phyloP scores from a whole-genome alignment of 2,113 vertebrate genomes.

The Limnothrissa miodon region DNA sequence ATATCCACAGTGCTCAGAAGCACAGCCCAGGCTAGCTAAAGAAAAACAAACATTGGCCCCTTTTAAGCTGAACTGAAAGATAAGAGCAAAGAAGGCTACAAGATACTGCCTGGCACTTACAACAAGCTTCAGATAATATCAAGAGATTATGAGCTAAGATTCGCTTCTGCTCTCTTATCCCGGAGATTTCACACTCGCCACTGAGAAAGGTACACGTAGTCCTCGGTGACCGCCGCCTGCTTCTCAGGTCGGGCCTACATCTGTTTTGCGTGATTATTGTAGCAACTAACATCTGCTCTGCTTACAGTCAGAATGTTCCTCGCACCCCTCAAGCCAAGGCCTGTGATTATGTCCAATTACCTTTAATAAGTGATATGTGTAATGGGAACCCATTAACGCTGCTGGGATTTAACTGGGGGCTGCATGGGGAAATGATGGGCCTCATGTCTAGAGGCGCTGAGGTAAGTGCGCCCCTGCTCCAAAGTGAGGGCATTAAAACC shows the following conservation, averaged over 20 bases:
- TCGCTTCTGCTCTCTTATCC: not conserved
- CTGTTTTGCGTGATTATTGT: conserved; percentile 12
- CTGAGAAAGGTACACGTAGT: not conserved
- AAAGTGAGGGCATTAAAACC: conserved; percentile 49
- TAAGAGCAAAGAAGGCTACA: not conserved
- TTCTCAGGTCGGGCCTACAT: not conserved
- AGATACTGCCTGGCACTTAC: not conserved
- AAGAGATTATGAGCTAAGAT: not conserved
- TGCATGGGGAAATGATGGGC: not conserved
- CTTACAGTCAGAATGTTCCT: not conserved
- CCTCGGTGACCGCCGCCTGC: not conserved
- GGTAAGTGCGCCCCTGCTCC: not conserved
- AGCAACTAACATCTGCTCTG: conserved; percentile 6
- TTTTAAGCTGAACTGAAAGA: not conserved
- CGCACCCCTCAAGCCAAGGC: conserved; percentile 14
- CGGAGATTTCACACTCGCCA: not conserved
- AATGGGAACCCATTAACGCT: conserved; percentile 62
- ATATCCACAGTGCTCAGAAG: not conserved
- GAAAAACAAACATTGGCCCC: not conserved
- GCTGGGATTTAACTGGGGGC: conserved; percentile 43
- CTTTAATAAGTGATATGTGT: conserved; percentile 60
- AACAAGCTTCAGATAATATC: conserved; percentile 9
- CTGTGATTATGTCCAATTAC: conserved; percentile 63
- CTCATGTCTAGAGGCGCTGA: not conserved
- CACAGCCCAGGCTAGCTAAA: not conserved